These are phyloP conservation scores for Aptenodytes forsteri DNA, from an alignment of 2,113 vertebrate species.

Conservation along the genomic window DNA sequence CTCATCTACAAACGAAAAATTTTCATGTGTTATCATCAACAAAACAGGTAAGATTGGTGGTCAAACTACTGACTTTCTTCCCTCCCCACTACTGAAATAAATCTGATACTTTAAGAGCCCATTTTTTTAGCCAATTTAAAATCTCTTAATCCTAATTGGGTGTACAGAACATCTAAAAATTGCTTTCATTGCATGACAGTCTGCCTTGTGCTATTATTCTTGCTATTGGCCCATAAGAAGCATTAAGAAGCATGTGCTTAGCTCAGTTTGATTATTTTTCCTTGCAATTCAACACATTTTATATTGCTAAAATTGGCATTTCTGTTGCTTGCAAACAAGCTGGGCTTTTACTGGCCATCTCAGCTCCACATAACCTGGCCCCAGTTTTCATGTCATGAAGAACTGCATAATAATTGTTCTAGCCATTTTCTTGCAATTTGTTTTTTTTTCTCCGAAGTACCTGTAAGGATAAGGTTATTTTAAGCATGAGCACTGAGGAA, in stretches of 20 bases:
- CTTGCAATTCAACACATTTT: background rate
- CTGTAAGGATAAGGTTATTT: background rate
- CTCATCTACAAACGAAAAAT: background rate
- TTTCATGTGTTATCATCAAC: background rate
- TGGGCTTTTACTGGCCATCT: background rate
- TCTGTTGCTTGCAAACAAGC: background rate
- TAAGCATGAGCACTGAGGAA: background rate
- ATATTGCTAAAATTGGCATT: background rate
- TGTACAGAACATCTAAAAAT: background rate
- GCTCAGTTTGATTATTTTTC: background rate
- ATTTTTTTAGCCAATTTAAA: background rate
- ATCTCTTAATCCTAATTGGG: background rate
- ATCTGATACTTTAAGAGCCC: too few species aligned
- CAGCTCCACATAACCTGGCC: background rate
- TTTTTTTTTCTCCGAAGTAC: background rate
- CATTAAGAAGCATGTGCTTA: background rate
- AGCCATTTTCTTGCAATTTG: background rate
- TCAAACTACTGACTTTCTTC: background rate
- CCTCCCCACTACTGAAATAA: background rate
- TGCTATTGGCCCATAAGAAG: background rate
- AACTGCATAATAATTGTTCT: background rate
- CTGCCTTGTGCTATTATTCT: background rate
- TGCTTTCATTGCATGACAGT: background rate
- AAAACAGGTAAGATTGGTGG: rapidly evolving
- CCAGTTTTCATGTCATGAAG: background rate